phyloP scores from a whole-genome alignment of 2,797 vertebrate genomes.

The Brachyalestes nurse region DNA sequence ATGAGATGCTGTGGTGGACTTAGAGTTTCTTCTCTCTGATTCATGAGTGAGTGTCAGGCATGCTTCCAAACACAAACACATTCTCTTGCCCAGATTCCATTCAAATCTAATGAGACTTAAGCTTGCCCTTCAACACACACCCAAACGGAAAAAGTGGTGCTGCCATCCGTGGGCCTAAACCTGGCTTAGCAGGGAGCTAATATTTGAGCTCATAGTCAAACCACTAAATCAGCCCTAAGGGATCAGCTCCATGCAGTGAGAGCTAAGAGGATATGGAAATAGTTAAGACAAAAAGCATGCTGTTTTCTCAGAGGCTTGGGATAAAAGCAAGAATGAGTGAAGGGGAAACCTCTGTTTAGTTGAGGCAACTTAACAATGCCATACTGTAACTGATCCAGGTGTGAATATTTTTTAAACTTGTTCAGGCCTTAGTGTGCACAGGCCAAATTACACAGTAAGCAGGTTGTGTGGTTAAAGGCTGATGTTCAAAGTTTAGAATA shows the following conservation, averaged over 20 bases:
- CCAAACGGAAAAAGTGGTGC: slow-evolving; percentile 30
- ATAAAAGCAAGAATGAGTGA: slow-evolving; percentile 25
- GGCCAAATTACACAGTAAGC: slow-evolving; percentile 36
- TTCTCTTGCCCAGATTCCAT: slow-evolving; percentile 34
- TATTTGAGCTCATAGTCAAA: slow-evolving; percentile 4
- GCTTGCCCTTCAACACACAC: slow-evolving; percentile 39
- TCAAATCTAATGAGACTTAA: slow-evolving; percentile 52
- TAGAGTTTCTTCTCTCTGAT: slow-evolving; percentile 66
- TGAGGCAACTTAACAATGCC: slow-evolving; percentile 53
- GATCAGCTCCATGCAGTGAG: slow-evolving; percentile 28
- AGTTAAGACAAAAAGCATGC: slow-evolving; percentile 63
- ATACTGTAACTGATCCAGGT: slow-evolving; percentile 58
- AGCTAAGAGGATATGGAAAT: slow-evolving; percentile 59
- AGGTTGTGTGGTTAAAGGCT: slow-evolving; percentile 9
- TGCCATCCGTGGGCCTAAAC: slow-evolving; percentile 41
- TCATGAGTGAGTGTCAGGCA: slow-evolving; percentile 59
- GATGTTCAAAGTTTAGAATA: slow-evolving; percentile 17
- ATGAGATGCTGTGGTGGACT: slow-evolving; percentile 46
- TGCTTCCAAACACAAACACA: slow-evolving; percentile 51
- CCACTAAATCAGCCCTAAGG: slow-evolving; percentile 31
- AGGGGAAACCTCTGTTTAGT: slow-evolving; percentile 25
- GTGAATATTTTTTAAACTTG: slow-evolving; percentile 54
- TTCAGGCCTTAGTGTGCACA: slow-evolving; percentile 30
- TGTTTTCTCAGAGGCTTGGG: slow-evolving; percentile 58
- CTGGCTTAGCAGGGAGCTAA: slow-evolving; percentile 20